Conservation (phyloP, 2,797 vertebrate species). For the Rallus crepitans region DNA sequence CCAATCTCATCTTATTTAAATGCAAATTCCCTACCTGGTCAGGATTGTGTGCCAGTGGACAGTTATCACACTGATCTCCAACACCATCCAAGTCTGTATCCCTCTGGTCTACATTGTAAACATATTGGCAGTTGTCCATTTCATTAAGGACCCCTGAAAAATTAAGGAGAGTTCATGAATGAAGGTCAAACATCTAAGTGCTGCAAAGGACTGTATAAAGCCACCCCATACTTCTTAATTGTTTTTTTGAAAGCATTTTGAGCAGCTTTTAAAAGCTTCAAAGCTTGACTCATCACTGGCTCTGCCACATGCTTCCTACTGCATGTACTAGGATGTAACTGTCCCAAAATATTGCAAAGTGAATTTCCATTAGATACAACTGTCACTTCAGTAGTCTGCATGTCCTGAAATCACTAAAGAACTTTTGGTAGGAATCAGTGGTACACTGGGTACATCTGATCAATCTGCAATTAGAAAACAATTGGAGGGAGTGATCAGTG, state of each 20-base stretch:
- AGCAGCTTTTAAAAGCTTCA: not conserved
- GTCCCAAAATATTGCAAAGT: not conserved
- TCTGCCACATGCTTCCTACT: not conserved
- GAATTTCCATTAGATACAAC: not conserved
- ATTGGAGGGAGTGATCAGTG: not conserved
- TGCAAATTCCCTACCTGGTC: conserved; percentile 87
- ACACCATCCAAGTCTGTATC: conserved; percentile 95
- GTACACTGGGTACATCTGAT: not conserved
- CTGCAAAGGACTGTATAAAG: not conserved
- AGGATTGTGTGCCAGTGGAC: conserved; percentile 96
- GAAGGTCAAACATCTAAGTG: not conserved
- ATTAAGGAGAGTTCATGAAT: not conserved
- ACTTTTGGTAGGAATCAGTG: not conserved
- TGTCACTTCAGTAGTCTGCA: not conserved
- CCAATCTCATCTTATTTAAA: not conserved
- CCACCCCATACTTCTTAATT: not conserved
- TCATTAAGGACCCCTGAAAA: conserved; percentile 93
- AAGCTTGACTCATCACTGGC: not conserved
- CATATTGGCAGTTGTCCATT: conserved; percentile 95
- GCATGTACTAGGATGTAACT: not conserved
- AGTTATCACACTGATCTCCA: conserved; percentile 99
- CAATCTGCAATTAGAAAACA: not conserved
- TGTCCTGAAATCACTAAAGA: not conserved
- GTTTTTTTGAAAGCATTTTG: not conserved
- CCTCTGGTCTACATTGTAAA: conserved; percentile 97